Conservation (phyloP, 2,888 invertebrate genomes). For the Octonoba sinensis region DNA sequence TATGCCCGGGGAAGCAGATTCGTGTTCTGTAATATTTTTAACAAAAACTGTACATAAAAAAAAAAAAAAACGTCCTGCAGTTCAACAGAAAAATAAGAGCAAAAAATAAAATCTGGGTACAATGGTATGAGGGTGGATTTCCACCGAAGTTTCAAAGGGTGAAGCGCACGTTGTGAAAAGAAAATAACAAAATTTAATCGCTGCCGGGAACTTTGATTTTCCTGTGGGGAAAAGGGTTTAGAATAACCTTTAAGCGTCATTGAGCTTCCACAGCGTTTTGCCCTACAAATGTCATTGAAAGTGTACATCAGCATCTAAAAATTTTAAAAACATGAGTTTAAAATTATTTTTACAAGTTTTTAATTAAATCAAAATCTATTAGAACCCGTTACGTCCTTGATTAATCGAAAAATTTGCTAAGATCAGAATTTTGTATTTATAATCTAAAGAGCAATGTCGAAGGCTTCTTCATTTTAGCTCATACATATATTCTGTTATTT, state of each 20-base stretch:
- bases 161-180: slow-evolving; percentile 7
- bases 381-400: too few relatives aligned
- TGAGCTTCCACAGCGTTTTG: slow-evolving; percentile 29
- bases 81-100: slow-evolving; percentile 1
- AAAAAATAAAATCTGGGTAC: slow-evolving; percentile 12
- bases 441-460: too few relatives aligned
- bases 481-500: too few relatives aligned
- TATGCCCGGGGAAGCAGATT: background rate
- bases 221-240: slow-evolving; percentile 50
- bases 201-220: background rate
- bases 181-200: slow-evolving; percentile 9
- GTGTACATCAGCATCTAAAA: background rate
- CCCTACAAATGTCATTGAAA: slow-evolving; percentile 58
- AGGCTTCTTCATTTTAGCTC: too few relatives aligned
- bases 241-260: slow-evolving; percentile 52
- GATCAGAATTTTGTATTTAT: too few relatives aligned
- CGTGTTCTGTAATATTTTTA: background rate
- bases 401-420: too few relatives aligned
- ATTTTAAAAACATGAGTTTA: background rate
- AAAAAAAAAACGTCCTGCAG: too few relatives aligned
- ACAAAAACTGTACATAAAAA: too few relatives aligned
- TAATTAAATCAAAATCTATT: too few relatives aligned
- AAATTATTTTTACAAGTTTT: background rate
- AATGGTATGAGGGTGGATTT: slow-evolving; percentile 47
- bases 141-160: slow-evolving; percentile 30